A percentile compares a stretch with the other conserved stretches of the same genome.
phyloP scores from a whole-genome alignment of 2,888 invertebrate genomes.

The Papilio protenor region DNA sequence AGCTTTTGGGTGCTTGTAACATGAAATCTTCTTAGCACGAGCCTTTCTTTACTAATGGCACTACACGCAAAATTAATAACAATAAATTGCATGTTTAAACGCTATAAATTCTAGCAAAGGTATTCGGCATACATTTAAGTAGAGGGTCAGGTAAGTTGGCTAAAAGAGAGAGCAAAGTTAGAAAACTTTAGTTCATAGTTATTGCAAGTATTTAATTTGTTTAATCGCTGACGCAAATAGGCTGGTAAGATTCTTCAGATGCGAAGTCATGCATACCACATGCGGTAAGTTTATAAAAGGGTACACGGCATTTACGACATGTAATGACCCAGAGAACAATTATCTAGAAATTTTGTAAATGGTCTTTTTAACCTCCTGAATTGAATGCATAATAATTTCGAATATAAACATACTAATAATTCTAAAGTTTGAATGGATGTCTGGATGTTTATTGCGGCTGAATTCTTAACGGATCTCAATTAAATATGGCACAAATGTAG shows the following conservation, averaged over 20 bases:
- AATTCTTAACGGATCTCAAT: too few relatives aligned
- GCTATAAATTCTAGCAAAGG: conserved; percentile 7
- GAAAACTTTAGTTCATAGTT: conserved; percentile 28
- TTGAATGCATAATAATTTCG: background rate
- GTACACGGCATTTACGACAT: background rate
- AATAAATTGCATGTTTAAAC: conserved; percentile 35
- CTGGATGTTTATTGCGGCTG: too few relatives aligned
- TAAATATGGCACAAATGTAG: too few relatives aligned
- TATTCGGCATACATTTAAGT: conserved; percentile 26
- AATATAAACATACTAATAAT: background rate
- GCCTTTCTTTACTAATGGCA: conserved; percentile 26
- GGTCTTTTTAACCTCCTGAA: background rate
- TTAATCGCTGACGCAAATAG: conserved; percentile 17
- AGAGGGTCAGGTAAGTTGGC: conserved; percentile 36
- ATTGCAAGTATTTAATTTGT: conserved; percentile 19
- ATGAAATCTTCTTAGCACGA: conserved; percentile 13
- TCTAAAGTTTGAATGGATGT: too few relatives aligned
- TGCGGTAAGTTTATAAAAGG: conserved; percentile 12
- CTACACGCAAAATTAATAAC: conserved; percentile 14
- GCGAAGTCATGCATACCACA: conserved; percentile 16
- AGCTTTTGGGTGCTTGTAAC: conserved; percentile 37
- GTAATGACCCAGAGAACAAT: background rate
- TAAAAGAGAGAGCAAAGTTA: conserved; percentile 38
- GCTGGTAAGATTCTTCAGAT: conserved; percentile 17
- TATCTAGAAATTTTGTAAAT: conserved; percentile 3